These are phyloP conservation scores for Otis tarda DNA, from an alignment of 2,113 vertebrate genomes.

Conservation along the genomic window DNA sequence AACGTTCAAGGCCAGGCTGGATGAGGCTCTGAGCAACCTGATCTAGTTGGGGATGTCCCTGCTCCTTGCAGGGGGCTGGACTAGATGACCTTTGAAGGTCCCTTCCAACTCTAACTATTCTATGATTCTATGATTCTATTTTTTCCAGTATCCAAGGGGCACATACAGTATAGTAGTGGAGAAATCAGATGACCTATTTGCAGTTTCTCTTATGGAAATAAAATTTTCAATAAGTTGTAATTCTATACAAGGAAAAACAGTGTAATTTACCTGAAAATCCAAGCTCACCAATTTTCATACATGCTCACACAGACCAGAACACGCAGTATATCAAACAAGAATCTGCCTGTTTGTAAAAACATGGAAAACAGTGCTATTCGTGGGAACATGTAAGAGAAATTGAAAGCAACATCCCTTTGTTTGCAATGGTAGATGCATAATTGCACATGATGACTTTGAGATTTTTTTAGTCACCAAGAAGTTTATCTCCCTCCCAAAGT, in stretches of 20 bases:
- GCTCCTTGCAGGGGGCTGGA: too few species aligned
- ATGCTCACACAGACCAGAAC: not conserved
- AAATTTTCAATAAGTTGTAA: constrained; percentile 13
- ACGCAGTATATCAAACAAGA: not conserved
- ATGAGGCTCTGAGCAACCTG: too few species aligned
- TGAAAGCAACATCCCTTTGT: constrained; percentile 3
- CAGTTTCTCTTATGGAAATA: constrained; percentile 38
- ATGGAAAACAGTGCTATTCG: not conserved
- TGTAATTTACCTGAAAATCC: constrained; percentile 38
- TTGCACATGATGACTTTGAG: not conserved
- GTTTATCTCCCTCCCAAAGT: not conserved
- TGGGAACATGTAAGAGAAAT: not conserved
- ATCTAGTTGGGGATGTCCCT: too few species aligned
- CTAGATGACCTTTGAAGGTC: too few species aligned
- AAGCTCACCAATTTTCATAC: constrained; percentile 16
- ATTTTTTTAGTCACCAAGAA: constrained; percentile 6
- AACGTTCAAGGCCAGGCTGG: too few species aligned
- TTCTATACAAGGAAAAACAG: not conserved
- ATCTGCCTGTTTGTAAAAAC: fast-evolving
- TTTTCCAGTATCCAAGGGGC: not conserved
- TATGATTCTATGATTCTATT: too few species aligned
- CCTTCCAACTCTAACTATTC: too few species aligned
- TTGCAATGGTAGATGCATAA: constrained; percentile 9
- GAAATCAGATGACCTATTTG: constrained; percentile 56
- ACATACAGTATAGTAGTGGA: not conserved